Evolutionary conservation across 2,797 vertebrate genomes (phyloP).

Genomic region (Coracias cyanogaster): DNA sequence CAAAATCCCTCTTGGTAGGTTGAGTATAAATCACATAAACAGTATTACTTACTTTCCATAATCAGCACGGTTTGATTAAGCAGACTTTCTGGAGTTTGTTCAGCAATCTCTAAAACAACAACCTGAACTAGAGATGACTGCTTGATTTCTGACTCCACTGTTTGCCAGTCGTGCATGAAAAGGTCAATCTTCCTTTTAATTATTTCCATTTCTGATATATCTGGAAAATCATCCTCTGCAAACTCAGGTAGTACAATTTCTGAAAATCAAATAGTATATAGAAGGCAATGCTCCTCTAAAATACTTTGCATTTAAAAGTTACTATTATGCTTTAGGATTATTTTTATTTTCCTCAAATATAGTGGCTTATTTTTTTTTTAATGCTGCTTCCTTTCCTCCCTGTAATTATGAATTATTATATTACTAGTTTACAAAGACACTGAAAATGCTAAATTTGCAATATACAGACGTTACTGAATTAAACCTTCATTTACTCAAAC

Average conservation of each 20-base stretch:
- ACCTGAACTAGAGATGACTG: conserved; percentile 50
- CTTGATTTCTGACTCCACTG: conserved; percentile 69
- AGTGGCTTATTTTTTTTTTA: neutral
- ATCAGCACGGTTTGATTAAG: conserved; percentile 80
- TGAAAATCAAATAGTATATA: conserved; percentile 52
- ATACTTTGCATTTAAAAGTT: neutral
- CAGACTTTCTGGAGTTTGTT: conserved; percentile 83
- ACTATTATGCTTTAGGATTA: neutral
- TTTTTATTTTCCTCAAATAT: neutral
- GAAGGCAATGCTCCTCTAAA: neutral
- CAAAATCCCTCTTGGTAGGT: neutral
- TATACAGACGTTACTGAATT: neutral
- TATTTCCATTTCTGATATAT: conserved; percentile 84
- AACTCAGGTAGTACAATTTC: conserved; percentile 75
- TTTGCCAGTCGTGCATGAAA: conserved; percentile 81
- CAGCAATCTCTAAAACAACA: conserved; percentile 80
- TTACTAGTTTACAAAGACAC: neutral
- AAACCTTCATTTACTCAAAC: neutral
- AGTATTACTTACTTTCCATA: conserved; percentile 88
- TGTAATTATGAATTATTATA: neutral
- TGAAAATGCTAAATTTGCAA: neutral
- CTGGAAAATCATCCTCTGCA: conserved; percentile 82
- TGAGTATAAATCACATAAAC: neutral
- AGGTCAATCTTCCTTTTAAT: conserved; percentile 75
- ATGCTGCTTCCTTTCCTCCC: neutral